Base-by-base conservation (phyloP, 2,888 invertebrate species). In the Cryptocephalus primarius region DNA sequence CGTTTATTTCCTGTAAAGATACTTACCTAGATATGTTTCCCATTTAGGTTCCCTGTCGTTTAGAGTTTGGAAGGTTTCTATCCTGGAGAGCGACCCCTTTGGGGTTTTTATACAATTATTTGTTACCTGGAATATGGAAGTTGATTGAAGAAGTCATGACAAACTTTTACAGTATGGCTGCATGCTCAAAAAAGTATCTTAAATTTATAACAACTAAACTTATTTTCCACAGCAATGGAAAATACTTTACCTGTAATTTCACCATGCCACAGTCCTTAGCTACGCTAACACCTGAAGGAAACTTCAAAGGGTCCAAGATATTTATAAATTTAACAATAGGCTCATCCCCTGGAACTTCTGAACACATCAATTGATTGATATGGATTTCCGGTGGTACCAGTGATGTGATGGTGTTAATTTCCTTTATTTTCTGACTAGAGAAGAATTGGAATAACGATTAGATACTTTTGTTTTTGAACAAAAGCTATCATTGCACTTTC, bases 21-120 rank as follows among this genome's bases (percentile, higher is more conserved):
- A 38, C 42, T 51, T 64, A 79, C 81, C 82, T 58, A 83, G 70
- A 61, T 79, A 83, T 4, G 80, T 79, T 56, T 84, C 83, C 85
- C 85, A 85, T 1, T 79, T 72, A 1, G 79, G 78, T 49, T 80
- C 79, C 46, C 74, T 74, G n/a, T 75, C 75, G 0, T 72, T 73
- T 1, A 69, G 74, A 56, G 73, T 77, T 61, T 75, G 78, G 48
- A 70, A 75, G 53, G 72, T 73, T 67, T 78, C 82, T 56, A 75
- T 72, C 58, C 71, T 75, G 0, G 78, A 71, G 42, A 80, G 62
- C 32, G 77, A 69, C 1, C 82, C 83, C 60, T 77, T 78, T 33
- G 76, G 74, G 1, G 83, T 81, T 45, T 65, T 64, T 50, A 67
- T 63, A 54, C 65, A 67, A 48, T 65, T 65, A 56, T 70, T 70